phyloP scores from a whole-genome alignment of 2,888 invertebrate genomes.

The Tiphia femorata region DNA sequence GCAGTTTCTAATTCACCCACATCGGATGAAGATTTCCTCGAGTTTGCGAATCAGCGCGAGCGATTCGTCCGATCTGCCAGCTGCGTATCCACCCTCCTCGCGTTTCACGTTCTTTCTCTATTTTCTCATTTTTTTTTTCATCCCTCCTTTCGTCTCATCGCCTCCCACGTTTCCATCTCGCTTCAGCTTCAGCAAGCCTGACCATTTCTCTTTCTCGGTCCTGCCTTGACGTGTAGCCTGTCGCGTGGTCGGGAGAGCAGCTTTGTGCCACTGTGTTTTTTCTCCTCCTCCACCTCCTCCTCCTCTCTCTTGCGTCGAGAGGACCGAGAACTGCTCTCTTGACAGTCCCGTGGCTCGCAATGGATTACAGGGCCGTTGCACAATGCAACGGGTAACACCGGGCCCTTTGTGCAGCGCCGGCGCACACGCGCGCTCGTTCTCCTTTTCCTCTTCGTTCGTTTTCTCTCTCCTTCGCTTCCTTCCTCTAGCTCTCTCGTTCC shows the following conservation, averaged over 20 bases:
- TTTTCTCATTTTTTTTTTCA: not conserved
- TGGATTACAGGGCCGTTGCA: conserved; percentile 41
- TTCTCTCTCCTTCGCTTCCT: conserved; percentile 15
- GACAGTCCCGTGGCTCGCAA: conserved; percentile 41
- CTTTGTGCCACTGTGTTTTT: conserved; percentile 22
- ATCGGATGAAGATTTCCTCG: conserved; percentile 49
- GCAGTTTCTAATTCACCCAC: conserved; percentile 37
- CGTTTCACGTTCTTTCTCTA: not conserved
- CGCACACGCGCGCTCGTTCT: conserved; percentile 17
- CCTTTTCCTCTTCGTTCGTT: not conserved
- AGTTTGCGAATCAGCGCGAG: conserved; percentile 46
- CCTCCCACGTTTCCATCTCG: not conserved
- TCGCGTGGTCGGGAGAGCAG: conserved; percentile 27
- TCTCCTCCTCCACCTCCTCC: conserved; percentile 13
- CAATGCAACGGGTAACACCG: conserved; percentile 53
- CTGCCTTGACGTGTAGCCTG: conserved; percentile 32
- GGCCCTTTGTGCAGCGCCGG: conserved; percentile 52
- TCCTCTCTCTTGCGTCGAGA: conserved; percentile 31
- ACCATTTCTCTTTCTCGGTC: too few relatives aligned
- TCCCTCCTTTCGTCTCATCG: not conserved
- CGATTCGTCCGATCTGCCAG: conserved; percentile 37
- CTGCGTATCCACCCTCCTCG: too few relatives aligned
- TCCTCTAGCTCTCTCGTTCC: not conserved
- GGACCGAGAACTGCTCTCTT: conserved; percentile 45
- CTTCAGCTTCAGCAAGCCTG: not conserved